Evolutionary conservation across 2,113 vertebrate species (phyloP).

Genomic region (Pontoporia blainvillei): DNA sequence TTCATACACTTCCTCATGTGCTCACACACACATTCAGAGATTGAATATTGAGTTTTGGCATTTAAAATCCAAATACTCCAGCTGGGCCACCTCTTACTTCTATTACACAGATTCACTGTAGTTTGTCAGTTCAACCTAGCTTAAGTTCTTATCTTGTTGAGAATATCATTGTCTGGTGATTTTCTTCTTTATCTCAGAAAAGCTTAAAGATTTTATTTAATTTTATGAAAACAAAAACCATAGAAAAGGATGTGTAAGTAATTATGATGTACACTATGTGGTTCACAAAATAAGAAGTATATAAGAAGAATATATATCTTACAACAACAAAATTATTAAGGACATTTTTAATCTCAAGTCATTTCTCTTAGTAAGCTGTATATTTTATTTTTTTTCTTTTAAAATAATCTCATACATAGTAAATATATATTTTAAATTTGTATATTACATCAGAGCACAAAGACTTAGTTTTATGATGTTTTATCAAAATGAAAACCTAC

Average conservation of each 20-base stretch:
- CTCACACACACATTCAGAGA: background rate
- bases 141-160: constrained; percentile 48
- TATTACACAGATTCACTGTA: background rate
- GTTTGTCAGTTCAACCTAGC: background rate
- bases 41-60: background rate
- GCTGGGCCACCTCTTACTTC: background rate
- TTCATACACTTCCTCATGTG: background rate
- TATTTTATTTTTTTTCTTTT: background rate
- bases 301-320: background rate
- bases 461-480: background rate
- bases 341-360: background rate
- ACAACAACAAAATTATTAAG: background rate
- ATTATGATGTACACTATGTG: background rate
- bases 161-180: background rate
- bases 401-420: background rate
- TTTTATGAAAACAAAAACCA: constrained; percentile 16
- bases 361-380: background rate
- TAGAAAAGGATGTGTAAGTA: background rate
- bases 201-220: constrained; percentile 33
- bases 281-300: background rate
- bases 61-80: constrained; percentile 29
- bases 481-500: background rate
- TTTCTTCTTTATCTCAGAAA: constrained; percentile 21
- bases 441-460: background rate
- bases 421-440: background rate